These are phyloP conservation scores for Porites australiensis DNA, from an alignment of 64 coral and sea anemone genomes.

Conservation along the genomic window DNA sequence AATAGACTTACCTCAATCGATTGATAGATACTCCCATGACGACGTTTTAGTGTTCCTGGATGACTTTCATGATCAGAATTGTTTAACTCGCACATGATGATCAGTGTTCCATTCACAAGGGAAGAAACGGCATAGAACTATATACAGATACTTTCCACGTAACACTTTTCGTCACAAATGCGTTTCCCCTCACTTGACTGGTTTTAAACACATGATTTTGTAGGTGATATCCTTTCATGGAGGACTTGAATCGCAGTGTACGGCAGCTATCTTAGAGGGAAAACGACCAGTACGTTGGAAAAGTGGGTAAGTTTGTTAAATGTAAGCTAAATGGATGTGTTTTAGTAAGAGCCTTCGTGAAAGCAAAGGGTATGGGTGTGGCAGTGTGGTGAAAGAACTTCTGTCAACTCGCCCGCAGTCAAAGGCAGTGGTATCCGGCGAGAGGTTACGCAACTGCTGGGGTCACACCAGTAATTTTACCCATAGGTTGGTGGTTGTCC, in stretches of 20 bases:
- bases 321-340: too few relatives aligned
- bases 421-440: too few relatives aligned
- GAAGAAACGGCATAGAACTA: background rate
- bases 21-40: background rate
- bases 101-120: background rate
- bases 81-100: background rate
- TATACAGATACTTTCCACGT: background rate
- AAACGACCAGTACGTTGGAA: too few relatives aligned
- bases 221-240: background rate
- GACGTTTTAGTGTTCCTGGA: background rate
- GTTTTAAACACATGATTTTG: background rate
- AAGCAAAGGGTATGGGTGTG: too few relatives aligned
- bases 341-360: too few relatives aligned
- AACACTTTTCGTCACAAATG: background rate
- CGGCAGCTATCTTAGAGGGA: too few relatives aligned
- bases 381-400: too few relatives aligned
- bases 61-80: slow-evolving; percentile 13
- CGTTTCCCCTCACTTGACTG: background rate
- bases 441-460: too few relatives aligned
- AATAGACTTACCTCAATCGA: background rate
- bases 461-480: too few relatives aligned
- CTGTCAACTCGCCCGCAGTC: too few relatives aligned
- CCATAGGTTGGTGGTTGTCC: too few relatives aligned
- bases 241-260: background rate
- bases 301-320: too few relatives aligned